These are phyloP conservation scores for Eupeodes corollae DNA, from an alignment of 1,140 invertebrate species.

Conservation along the genomic window DNA sequence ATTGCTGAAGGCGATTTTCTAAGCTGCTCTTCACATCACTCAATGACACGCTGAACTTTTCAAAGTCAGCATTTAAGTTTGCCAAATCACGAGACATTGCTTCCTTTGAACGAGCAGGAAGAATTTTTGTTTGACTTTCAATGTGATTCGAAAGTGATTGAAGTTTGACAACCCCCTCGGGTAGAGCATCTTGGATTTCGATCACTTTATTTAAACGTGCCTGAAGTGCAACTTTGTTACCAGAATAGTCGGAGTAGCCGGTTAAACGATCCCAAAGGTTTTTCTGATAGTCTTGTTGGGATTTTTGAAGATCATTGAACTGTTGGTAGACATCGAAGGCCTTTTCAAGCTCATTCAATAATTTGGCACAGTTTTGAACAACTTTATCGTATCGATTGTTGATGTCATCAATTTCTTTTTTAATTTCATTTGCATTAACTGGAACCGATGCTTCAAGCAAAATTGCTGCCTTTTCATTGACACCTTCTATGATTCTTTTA, in stretches of 20 bases:
- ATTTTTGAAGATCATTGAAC: constrained; percentile 73
- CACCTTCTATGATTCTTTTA: constrained; percentile 77
- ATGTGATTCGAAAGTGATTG: constrained; percentile 58
- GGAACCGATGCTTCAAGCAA: constrained; percentile 43
- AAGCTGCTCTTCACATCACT: constrained; percentile 65
- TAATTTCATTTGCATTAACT: constrained; percentile 48
- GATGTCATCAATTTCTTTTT: constrained; percentile 52
- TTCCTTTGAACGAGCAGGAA: constrained; percentile 66
- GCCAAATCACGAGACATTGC: constrained; percentile 65
- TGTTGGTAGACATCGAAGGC: constrained; percentile 68
- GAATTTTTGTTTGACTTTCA: constrained; percentile 47
- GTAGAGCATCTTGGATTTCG: constrained; percentile 63
- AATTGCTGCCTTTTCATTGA: constrained; percentile 67
- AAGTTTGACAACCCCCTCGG: constrained; percentile 60
- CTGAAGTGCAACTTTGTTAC: constrained; percentile 65
- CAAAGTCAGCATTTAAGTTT: constrained; percentile 64
- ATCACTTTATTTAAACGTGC: constrained; percentile 60
- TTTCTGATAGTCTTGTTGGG: constrained; percentile 77
- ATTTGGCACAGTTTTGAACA: constrained; percentile 45
- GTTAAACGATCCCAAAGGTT: constrained; percentile 73
- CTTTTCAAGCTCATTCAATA: constrained; percentile 60
- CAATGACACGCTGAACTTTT: constrained; percentile 66
- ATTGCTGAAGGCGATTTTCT: constrained; percentile 76
- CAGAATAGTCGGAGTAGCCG: constrained; percentile 65
- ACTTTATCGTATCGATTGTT: constrained; percentile 65